Percentiles rank a stretch among this genome's conserved stretches.
Conservation (phyloP, 2,797 vertebrate genomes). For the Falco columbarius region DNA sequence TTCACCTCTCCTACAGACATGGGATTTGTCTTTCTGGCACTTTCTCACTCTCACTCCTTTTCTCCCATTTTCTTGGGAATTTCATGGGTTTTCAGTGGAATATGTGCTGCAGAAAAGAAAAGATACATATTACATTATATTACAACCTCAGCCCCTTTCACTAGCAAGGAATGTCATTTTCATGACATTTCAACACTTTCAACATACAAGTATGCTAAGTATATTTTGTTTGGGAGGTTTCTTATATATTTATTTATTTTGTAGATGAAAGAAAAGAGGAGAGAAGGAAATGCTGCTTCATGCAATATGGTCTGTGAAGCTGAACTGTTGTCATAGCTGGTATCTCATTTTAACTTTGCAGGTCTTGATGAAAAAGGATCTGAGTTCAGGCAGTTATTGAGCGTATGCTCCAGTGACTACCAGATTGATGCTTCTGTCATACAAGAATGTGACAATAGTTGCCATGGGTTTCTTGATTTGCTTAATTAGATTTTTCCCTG, state of each 20-base stretch:
- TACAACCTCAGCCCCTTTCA: background rate
- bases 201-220: background rate
- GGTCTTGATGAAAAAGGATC: constrained; percentile 55
- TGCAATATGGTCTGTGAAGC: constrained; percentile 60
- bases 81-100: background rate
- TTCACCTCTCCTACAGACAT: background rate
- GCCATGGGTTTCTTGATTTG: constrained; percentile 64
- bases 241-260: constrained; percentile 17
- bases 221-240: background rate
- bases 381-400: constrained; percentile 72
- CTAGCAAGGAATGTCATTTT: background rate
- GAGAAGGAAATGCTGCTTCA: constrained; percentile 46
- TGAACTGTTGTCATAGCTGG: constrained; percentile 56
- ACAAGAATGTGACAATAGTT: constrained; percentile 70
- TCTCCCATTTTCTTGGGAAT: background rate
- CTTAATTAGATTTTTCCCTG: constrained; percentile 74
- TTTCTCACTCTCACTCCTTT: background rate
- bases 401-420: constrained; percentile 69
- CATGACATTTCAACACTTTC: constrained; percentile 1
- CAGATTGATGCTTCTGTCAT: constrained; percentile 71
- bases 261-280: background rate
- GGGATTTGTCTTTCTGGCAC: background rate
- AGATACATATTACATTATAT: background rate
- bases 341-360: constrained; percentile 68
- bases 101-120: background rate